Evolutionary conservation across 2,797 vertebrate genomes (phyloP), one percentile per base, ranked within the genome.

Genomic region (Coregonus sp.): DNA sequence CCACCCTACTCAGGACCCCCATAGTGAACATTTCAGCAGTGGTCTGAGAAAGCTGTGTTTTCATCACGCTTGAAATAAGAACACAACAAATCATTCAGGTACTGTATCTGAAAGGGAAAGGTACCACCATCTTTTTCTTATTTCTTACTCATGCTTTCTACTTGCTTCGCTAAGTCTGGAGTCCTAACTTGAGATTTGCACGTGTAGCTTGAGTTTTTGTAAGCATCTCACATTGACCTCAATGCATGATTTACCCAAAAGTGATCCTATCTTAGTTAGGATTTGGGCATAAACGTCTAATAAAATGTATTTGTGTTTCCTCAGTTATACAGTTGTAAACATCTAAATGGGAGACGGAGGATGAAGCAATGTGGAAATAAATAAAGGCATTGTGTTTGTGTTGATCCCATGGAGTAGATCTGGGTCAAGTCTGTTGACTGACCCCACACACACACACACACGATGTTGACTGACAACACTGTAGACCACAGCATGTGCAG

Each of bases 21-120:
- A 51, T 52, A 18, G 72, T 31, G 51, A 74, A 73, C 15, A 78
- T 61, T 51, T 84, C 76, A 81, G 65, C 51, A 47, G 72, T 40
- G n/a, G 31, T 40, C n/a, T 14, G 59, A 15, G 9, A 47, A 47
- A 47, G 9, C 40, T 47, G 40, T 18, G 47, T 47, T 47, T 47
- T 12, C 40, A 47, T 47, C 40, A 40, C 9, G 18, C 68, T 50
- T 9, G 15, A 7, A 11, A 18, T 70, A n/a, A 12, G 11, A n/a
- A 70, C 16, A 47, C 68, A 70, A 9, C n/a, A 25, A 50, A 70
- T 25, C 25, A 25, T 25, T 25, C 25, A 47, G 40, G 40, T 47
- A 25, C 1, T 14, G 14, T 12, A 9, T 47, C 40, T 47, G 40
- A 12, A 47, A 11, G 40, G 11, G 40, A 47, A 11, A 47, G 9